A percentile compares a stretch with the other conserved stretches of the same genome.
Evolutionary conservation across 2,888 invertebrate species (phyloP).

Genomic region (Drosophila incognita): DNA sequence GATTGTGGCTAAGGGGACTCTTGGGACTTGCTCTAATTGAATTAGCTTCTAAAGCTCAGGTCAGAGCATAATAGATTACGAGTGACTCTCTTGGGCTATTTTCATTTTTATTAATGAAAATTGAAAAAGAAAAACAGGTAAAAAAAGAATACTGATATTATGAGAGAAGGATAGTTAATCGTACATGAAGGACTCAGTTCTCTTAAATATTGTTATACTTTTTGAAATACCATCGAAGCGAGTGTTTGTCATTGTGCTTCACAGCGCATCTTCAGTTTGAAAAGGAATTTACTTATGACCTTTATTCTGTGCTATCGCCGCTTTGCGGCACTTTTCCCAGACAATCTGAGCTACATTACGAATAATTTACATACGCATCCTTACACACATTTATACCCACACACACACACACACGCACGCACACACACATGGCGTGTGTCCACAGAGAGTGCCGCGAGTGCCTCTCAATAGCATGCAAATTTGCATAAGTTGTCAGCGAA

Average conservation of each 20-base stretch:
- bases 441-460: slow-evolving; percentile 50
- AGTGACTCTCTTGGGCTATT: not conserved
- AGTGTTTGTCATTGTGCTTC: slow-evolving; percentile 45
- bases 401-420: slow-evolving; percentile 17
- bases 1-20: slow-evolving; percentile 4
- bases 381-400: slow-evolving; percentile 17
- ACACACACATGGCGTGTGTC: not conserved
- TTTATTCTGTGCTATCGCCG: slow-evolving; percentile 61
- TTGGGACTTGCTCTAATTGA: slow-evolving; percentile 7
- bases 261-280: slow-evolving; percentile 50
- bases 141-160: not conserved
- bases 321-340: slow-evolving; percentile 50
- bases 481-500: slow-evolving; percentile 77
- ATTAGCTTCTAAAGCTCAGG: not conserved
- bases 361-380: slow-evolving; percentile 51
- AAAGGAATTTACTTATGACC: slow-evolving; percentile 75
- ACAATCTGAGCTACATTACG: slow-evolving; percentile 56
- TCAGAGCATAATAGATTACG: not conserved
- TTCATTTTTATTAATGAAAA: not conserved
- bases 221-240: slow-evolving; percentile 17
- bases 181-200: not conserved
- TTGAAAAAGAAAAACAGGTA: not conserved
- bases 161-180: not conserved
- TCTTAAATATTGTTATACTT: not conserved
- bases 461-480: slow-evolving; percentile 73